Base-by-base conservation (phyloP, 2,888 invertebrate genomes). In the Pyrocoelia pectoralis region DNA sequence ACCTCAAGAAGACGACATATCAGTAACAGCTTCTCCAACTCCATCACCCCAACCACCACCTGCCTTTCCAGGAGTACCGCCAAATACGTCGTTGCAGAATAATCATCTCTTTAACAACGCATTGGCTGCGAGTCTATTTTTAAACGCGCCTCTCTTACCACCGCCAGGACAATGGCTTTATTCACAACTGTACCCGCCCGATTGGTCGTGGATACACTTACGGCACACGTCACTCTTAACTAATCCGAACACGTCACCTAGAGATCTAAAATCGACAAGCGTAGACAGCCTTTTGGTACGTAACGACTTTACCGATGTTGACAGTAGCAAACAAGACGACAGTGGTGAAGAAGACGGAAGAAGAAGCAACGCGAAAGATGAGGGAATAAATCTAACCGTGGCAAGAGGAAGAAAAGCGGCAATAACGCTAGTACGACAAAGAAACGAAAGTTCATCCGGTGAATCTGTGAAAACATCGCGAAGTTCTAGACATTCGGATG, bases 151-250 rank as follows among this genome's bases (percentile, higher is more conserved):
- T 0, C 81, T 92, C 10, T 80, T 92, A 65, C 92, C 91, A 0
- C 90, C 91, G 0, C 91, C 91, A 4, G 89, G 89, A 33, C 91
- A 91, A 65, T 92, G 91, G 92, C 80, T 92, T 3, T 92, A 92
- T 74, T 90, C 90, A 0, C 92, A 92, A 74, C 82, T 92, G 1
- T 92, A 92, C 75, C 89, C 89, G 55, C 88, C 88, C 70, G 90
- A 90, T 65, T 87, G 89, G 83, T 83, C 84, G 1, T 90, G 90
- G 90, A 83, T 91, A 75, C 83, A 85, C 24, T 79, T 83, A 51
- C 79, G 83, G 14, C 79, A 79, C 61, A 78, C 74, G 13, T 66
- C 66, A 1, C 52, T 52, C 72, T 74, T 9, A 68, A 74, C 18
- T 66, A 69, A 13, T 19, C 53, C 68, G 8, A 65, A 69, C 62